phyloP scores from a whole-genome alignment of 2,888 invertebrate genomes.

The Dastarcus helophoroides region DNA sequence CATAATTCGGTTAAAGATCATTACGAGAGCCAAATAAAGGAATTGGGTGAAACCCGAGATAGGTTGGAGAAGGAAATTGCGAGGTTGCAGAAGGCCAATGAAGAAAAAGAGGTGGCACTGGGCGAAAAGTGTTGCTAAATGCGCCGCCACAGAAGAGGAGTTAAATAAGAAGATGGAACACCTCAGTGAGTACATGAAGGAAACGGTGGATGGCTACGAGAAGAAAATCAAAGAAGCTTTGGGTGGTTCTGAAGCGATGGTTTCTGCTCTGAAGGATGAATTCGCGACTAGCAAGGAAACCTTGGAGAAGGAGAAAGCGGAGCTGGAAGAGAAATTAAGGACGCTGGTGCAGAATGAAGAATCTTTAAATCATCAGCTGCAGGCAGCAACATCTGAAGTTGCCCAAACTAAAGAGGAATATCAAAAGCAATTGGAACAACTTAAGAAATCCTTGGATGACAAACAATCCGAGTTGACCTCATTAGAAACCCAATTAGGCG shows the following conservation, averaged over 20 bases:
- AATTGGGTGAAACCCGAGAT: too few relatives aligned
- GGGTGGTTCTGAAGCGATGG: too few relatives aligned
- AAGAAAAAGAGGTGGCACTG: constrained; percentile 5
- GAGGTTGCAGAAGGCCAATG: too few relatives aligned
- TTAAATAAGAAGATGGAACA: constrained; percentile 11
- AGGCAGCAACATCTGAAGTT: constrained; percentile 6
- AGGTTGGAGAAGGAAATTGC: too few relatives aligned
- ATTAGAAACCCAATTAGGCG: too few relatives aligned
- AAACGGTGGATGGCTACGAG: constrained; percentile 12
- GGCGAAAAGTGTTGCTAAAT: constrained; percentile 8
- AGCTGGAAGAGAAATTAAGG: constrained; percentile 19
- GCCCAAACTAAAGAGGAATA: constrained; percentile 7
- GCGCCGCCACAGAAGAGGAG: constrained; percentile 10
- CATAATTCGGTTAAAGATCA: too few relatives aligned
- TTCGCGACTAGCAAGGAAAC: too few relatives aligned
- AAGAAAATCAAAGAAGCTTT: constrained; percentile 6
- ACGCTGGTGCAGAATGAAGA: constrained; percentile 12
- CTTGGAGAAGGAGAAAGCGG: constrained; percentile 3
- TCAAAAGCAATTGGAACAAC: constrained; percentile 5
- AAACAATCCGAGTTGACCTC: constrained; percentile 7
- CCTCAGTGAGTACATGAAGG: constrained; percentile 11
- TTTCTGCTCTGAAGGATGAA: too few relatives aligned
- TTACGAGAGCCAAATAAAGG: too few relatives aligned
- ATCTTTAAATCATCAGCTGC: constrained; percentile 7
- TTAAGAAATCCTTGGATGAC: constrained; percentile 7